Conservation (phyloP, 2,797 vertebrate genomes). For the Molothrus ater region DNA sequence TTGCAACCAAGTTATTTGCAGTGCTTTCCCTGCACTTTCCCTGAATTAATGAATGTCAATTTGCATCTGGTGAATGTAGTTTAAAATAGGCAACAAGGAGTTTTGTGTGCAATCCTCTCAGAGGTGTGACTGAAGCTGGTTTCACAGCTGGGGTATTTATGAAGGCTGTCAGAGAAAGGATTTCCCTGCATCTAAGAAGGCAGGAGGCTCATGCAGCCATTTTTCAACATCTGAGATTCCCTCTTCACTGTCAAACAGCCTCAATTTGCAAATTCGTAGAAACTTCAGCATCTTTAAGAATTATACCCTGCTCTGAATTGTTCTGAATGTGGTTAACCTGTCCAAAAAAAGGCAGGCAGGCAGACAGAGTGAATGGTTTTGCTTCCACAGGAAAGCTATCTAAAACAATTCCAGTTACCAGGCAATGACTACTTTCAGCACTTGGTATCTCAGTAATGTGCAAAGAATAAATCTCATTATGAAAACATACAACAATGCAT, state of each 20-base stretch:
- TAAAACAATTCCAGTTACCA: neutral
- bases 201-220: neutral
- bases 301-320: neutral
- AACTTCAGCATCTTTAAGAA: neutral
- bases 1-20: neutral
- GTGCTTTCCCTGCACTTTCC: neutral
- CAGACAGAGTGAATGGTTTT: neutral
- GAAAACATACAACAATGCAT: neutral
- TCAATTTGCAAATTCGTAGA: neutral
- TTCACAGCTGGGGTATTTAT: neutral
- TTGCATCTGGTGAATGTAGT: neutral
- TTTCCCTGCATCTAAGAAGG: neutral
- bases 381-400: neutral
- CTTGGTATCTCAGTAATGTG: fast-evolving
- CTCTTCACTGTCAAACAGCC: neutral
- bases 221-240: neutral
- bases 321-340: neutral
- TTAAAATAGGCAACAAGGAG: neutral
- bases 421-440: neutral
- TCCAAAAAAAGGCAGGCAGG: neutral
- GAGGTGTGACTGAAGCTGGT: neutral
- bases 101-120: neutral
- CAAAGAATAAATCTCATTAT: neutral
- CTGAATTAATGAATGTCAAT: neutral
- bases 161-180: neutral